These are phyloP conservation scores for Trichosurus vulpecula DNA, from an alignment of 2,797 vertebrate species.

Conservation along the genomic window DNA sequence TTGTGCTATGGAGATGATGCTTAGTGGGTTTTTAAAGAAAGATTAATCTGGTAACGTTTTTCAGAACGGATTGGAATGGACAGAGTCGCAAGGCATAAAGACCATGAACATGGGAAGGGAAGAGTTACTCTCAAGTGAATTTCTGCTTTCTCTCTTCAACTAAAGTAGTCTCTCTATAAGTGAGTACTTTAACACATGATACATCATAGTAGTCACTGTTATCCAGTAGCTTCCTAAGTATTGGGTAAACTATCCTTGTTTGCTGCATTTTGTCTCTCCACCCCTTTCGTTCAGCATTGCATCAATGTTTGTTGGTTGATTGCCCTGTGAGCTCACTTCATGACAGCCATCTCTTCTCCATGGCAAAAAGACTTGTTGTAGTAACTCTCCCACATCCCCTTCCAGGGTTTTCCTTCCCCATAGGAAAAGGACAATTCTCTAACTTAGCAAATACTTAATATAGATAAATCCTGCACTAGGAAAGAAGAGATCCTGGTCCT, in stretches of 20 bases:
- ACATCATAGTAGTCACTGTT: not conserved
- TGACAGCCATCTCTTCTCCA: not conserved
- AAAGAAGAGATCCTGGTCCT: not conserved
- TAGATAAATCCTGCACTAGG: not conserved
- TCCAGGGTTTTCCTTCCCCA: not conserved
- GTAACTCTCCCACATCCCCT: not conserved
- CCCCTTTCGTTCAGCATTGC: not conserved
- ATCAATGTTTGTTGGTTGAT: not conserved
- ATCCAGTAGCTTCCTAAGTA: not conserved
- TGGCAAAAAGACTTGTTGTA: not conserved
- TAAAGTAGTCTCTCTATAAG: not conserved
- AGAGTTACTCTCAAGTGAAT: not conserved
- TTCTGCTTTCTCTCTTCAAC: not conserved
- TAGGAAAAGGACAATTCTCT: not conserved
- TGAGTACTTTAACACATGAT: not conserved
- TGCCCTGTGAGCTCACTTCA: not conserved
- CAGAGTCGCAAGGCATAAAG: not conserved
- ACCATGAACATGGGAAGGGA: not conserved
- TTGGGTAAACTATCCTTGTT: not conserved
- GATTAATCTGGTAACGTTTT: not conserved
- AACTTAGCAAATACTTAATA: not conserved
- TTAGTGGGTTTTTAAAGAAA: not conserved
- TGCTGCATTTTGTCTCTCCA: not conserved
- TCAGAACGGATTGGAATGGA: not conserved
- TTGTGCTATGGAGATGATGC: too few relatives aligned